A percentile compares a stretch with the other conserved stretches of the same genome.
Evolutionary conservation across 1,140 invertebrate genomes (phyloP).

Genomic region (Drosophila mauritiana): DNA sequence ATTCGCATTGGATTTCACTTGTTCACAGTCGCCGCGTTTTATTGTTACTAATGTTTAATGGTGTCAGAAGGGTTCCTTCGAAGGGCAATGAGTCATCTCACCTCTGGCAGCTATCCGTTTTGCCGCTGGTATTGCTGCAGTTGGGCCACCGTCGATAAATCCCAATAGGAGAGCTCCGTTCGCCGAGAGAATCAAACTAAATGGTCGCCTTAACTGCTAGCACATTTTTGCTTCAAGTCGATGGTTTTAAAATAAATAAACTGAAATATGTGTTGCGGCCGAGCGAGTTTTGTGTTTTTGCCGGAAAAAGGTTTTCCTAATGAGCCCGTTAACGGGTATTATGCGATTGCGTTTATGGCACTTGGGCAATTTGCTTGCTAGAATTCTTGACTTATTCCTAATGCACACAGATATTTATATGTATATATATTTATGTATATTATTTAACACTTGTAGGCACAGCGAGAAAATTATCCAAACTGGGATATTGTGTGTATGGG

Average conservation of each 20-base stretch:
- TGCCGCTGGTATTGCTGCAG: slow-evolving; percentile 68
- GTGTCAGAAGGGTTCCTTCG: slow-evolving; percentile 22
- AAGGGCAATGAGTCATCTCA: slow-evolving; percentile 47
- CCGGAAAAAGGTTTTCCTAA: slow-evolving; percentile 42
- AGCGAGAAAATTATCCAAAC: slow-evolving; percentile 34
- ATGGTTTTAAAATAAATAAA: slow-evolving; percentile 42
- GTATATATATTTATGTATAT: slow-evolving; percentile 1
- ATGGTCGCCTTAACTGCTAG: slow-evolving; percentile 35
- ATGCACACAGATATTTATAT: slow-evolving; percentile 2
- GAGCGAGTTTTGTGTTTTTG: slow-evolving; percentile 59
- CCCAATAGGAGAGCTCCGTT: slow-evolving; percentile 39
- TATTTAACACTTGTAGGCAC: slow-evolving; percentile 35
- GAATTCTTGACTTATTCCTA: slow-evolving; percentile 6
- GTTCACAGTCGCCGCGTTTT: slow-evolving; percentile 15
- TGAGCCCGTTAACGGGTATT: slow-evolving; percentile 33
- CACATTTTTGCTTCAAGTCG: slow-evolving; percentile 47
- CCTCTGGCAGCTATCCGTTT: slow-evolving; percentile 81
- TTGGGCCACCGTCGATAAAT: slow-evolving; percentile 70
- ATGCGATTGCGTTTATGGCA: slow-evolving; percentile 29
- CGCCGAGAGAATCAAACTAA: slow-evolving; percentile 31
- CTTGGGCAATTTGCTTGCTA: slow-evolving; percentile 9
- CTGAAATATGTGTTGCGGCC: slow-evolving; percentile 48
- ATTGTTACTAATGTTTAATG: slow-evolving; percentile 22
- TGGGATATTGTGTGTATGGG: neutral
- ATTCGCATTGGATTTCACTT: slow-evolving; percentile 76